Base-by-base conservation (phyloP, 2,797 vertebrate species). In the Smutsia temminckii region DNA sequence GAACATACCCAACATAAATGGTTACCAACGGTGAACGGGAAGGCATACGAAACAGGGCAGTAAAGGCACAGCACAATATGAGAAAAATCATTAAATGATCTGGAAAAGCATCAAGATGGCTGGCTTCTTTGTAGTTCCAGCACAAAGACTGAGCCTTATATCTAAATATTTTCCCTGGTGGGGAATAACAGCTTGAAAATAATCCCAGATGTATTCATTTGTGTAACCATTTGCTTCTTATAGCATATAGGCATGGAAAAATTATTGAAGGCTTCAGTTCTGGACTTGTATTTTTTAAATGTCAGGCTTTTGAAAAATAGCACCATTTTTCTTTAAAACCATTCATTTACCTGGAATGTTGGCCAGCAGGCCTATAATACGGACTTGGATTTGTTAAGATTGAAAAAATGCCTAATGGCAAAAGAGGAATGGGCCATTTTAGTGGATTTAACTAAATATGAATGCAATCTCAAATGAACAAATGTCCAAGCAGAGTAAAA, bases 151-250 rank as follows among this genome's bases (percentile, higher is more conserved):
- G 96, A 98, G 95, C 86, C 96, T 98, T 98, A 98, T 98, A 98
- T 98, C 98, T 98, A 98, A 98, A 98, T 98, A 98, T 98, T 98
- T 98, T 98, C 98, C 98, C 98, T 98, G 97, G 98, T 98, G 98
- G 98, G 98, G 98, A 98, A 98, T 98, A 98, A 98, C 97, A 97
- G 96, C 97, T 98, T 98, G 98, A 98, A 99, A 99, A 99, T 98
- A 98, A 98, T 98, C 98, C 98, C 98, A 99, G 98, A 98, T 98
- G 98, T 98, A 98, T 99, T 98, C 98, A 98, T 98, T 99, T 98
- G 98, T 98, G 98, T 96, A 98, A 97, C 94, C 97, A 97, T 98
- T 98, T 98, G 98, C 98, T 98, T 97, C 98, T 98, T 98, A 96
- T 97, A 98, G 98, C 98, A 97, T 98, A 98, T 98, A 98, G 96